Evolutionary conservation across 2,888 invertebrate genomes (phyloP).

Genomic region (Lomographa bimaculata): DNA sequence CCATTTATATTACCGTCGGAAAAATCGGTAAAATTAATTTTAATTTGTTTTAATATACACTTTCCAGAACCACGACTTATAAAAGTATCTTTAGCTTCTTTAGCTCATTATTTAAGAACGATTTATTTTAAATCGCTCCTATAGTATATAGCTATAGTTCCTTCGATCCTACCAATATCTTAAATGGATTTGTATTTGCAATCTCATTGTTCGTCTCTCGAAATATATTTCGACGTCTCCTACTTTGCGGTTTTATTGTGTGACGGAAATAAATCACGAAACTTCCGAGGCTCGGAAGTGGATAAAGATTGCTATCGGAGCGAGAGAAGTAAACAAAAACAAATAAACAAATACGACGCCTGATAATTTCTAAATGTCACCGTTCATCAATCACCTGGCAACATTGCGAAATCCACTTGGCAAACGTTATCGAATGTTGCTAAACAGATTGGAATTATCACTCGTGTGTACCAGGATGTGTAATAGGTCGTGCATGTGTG

Average conservation of each 20-base stretch:
- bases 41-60: too few species aligned
- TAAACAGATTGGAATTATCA: slow-evolving; percentile 35
- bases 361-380: not conserved
- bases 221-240: slow-evolving; percentile 9
- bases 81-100: too few species aligned
- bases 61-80: too few species aligned
- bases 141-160: too few species aligned
- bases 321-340: not conserved
- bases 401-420: slow-evolving; percentile 4
- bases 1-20: too few species aligned
- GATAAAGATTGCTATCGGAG: slow-evolving; percentile 27
- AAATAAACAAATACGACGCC: too few species aligned
- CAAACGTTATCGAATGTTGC: slow-evolving; percentile 29
- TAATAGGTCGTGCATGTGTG: slow-evolving; percentile 43
- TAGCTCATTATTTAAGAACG: too few species aligned
- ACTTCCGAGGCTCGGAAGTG: slow-evolving; percentile 21
- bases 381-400: slow-evolving; percentile 18
- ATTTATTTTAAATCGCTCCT: too few species aligned
- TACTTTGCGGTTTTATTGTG: slow-evolving; percentile 16
- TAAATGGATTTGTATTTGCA: slow-evolving; percentile 8
- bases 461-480: slow-evolving; percentile 34
- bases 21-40: too few species aligned
- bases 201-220: slow-evolving; percentile 6
- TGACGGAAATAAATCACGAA: slow-evolving; percentile 26
- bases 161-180: slow-evolving; percentile 8